Base-by-base conservation (phyloP, 2,888 invertebrate genomes). In the Asteroscopus sphinx region DNA sequence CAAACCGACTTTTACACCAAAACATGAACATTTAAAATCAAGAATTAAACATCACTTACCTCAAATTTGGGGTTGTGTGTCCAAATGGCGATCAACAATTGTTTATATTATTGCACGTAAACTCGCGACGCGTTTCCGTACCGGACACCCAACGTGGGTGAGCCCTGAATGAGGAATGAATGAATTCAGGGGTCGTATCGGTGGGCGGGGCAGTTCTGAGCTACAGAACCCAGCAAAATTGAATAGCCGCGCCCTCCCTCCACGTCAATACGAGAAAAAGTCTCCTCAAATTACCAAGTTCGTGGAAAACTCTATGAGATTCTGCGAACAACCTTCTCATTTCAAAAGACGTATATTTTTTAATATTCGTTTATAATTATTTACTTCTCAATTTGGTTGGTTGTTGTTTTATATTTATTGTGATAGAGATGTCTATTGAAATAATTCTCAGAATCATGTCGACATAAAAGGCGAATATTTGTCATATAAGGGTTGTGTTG, bases 121-220 rank as follows among this genome's bases (percentile, higher is more conserved):
- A 85, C 81, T 82, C 84, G 85, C 80, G 71, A 80, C 79, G 76
- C 66, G 57, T 57, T 42, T 45, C n/a, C 48, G 53, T 9, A 21
- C 58, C 87, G 81, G 72, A 73, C 76, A 76, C 76, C 81, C 84
- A 26, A 52, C 67, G 52, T 82, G 86, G 82, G 53, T 63, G 67
- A 70, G 79, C 79, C 85, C 78, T 83, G 41, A 59, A 49, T 55
- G 64, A 68, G 64, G 87, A 89, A 88, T 92, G 93, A 93, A 92
- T 93, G 93, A 88, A 89, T 77, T 75, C 86, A 83, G 87, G 90
- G 90, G 89, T 84, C 77, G 87, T 73, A 76, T 66, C 63, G 67
- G 85, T 88, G 89, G 93, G 92, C 89, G 92, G 91, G 90, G 90
- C 91, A 78, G 74, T 68, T 74, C 80, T 73, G 79, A 71, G 60